Percentiles rank a stretch among this genome's conserved stretches.
phyloP scores from a whole-genome alignment of 23 tunicate genomes.

The Phallusia fumigata region DNA sequence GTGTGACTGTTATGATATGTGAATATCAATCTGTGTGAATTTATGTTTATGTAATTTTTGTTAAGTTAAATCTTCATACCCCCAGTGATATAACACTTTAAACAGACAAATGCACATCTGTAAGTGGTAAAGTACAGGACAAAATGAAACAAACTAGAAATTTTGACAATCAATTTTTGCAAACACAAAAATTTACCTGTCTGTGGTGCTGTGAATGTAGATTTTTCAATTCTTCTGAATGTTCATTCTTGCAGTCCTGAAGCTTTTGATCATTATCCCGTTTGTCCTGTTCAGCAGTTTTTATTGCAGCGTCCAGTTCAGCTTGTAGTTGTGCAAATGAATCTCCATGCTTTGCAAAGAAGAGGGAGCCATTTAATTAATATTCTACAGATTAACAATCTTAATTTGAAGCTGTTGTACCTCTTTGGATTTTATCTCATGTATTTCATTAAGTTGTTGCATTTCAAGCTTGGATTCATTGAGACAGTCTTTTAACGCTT shows the following conservation, averaged over 20 bases:
- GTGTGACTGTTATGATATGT: too few species aligned
- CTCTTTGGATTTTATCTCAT: background rate
- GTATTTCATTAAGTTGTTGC: background rate
- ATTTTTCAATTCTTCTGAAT: constrained; percentile 69
- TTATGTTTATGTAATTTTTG: too few species aligned
- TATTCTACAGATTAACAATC: background rate
- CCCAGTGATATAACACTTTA: too few species aligned
- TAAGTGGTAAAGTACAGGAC: too few species aligned
- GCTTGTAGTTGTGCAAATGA: constrained; percentile 13
- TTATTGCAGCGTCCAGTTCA: constrained; percentile 3
- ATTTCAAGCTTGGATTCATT: background rate
- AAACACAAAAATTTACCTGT: constrained; percentile 40
- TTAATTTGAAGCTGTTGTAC: background rate
- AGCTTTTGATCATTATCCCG: constrained; percentile 26
- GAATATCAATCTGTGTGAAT: too few species aligned
- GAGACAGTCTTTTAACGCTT: background rate
- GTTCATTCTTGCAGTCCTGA: constrained; percentile 40
- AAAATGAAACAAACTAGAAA: too few species aligned
- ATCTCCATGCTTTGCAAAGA: background rate
- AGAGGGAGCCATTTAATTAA: background rate
- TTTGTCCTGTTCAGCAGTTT: constrained; percentile 16
- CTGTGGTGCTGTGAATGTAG: constrained; percentile 82
- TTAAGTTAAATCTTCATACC: too few species aligned
- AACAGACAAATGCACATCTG: too few species aligned
- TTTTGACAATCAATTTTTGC: too few species aligned